Base-by-base conservation (phyloP, 2,113 vertebrate species). In the Ceuthmochares aereus region DNA sequence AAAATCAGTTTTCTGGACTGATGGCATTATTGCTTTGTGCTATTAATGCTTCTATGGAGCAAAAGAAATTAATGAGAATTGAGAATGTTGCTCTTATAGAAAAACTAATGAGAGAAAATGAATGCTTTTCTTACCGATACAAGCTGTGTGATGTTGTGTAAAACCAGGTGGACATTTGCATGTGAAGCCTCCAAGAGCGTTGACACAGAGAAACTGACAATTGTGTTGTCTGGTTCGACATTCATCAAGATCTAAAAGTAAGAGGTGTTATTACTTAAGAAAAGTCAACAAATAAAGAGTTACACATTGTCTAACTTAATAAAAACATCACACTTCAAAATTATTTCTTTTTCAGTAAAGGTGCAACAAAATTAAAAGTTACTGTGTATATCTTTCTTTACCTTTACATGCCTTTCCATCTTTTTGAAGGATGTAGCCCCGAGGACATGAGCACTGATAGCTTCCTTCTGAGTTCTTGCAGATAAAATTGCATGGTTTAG, bases 101-200 rank as follows among this genome's bases (percentile, higher is more conserved):
- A 84, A 87, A 76, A 37, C 4, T 10, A 13, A 75, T 43, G 14
- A 52, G 29, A 79, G 15, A 63, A 77, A 78, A 75, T 1, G 1
- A 3, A 3, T 40, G n/a, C 32, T 95, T 84, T 95, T 86, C 98
- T 98, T 96, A 99, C 98, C 98, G 70, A 99, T 98, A 88, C 98
- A 99, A 62, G 98, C 98, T 14, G 98, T 98, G 90, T 98, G 98
- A 94, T 99, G 98, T 52, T 99, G 98, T 4, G 97, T 98, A 96
- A 99, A 99, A 51, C 98, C 99, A 36, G 98, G 97, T 27, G 99
- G 98, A 56, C 98, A 99, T 97, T 98, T 99, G 96, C 98, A 99
- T 26, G 98, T 98, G 79, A 99, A 99, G 10, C 98, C 98, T 42
- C 98, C 99, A 30, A 99, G 96, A 14, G 98, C 98, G 94, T 99